These are phyloP conservation scores for Macaca fascicularis DNA, from an alignment of 2,113 vertebrate genomes.

Conservation along the genomic window T2T-MFA8v1.1 NC_088390.1:57666501-57667000, in stretches of 20 bases:
- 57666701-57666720: slow-evolving; percentile 36
- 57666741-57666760: slow-evolving; percentile 34
- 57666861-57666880: slow-evolving; percentile 52
- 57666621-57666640: background rate
- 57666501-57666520: slow-evolving; percentile 4
- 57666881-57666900: slow-evolving; percentile 67
- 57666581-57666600: slow-evolving; percentile 18
- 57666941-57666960: slow-evolving; percentile 76
- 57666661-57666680: slow-evolving; percentile 53
- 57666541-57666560: slow-evolving; percentile 63
- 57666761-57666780: slow-evolving; percentile 62
- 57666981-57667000: slow-evolving; percentile 79
- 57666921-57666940: slow-evolving; percentile 76
- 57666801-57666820: background rate
- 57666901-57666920: slow-evolving; percentile 75
- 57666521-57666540: background rate
- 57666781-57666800: slow-evolving; percentile 64
- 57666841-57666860: slow-evolving; percentile 7
- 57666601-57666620: slow-evolving; percentile 20
- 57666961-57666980: slow-evolving; percentile 79
- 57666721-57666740: slow-evolving; percentile 63
- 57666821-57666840: slow-evolving; percentile 62
- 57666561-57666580: slow-evolving; percentile 50
- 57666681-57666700: slow-evolving; percentile 40
- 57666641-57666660: slow-evolving; percentile 42